Evolutionary conservation across 2,888 invertebrate genomes (phyloP).

Genomic region (Catonia carolina): DNA sequence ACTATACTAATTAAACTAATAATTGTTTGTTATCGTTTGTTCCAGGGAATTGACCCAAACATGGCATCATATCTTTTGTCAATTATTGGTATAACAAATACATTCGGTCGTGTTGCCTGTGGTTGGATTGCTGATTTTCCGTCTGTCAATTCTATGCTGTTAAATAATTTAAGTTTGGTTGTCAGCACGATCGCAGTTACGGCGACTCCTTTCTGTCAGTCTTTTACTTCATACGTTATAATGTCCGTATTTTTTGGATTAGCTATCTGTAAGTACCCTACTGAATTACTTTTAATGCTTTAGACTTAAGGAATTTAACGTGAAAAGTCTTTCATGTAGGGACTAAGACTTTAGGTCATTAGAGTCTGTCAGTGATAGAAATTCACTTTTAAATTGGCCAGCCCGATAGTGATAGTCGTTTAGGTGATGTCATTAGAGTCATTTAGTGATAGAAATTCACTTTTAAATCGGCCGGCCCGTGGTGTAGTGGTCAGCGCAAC

Average conservation of each 20-base stretch:
- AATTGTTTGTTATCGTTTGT: too few relatives aligned
- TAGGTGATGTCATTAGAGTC: too few relatives aligned
- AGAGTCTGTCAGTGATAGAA: too few relatives aligned
- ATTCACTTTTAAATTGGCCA: too few relatives aligned
- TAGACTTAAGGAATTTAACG: too few relatives aligned
- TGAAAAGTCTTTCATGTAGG: too few relatives aligned
- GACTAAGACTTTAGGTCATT: too few relatives aligned
- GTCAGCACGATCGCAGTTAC: slow-evolving; percentile 82
- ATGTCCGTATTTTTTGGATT: slow-evolving; percentile 87
- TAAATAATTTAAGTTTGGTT: slow-evolving; percentile 89
- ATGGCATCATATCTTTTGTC: slow-evolving; percentile 71
- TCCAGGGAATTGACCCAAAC: slow-evolving; percentile 61
- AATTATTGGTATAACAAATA: slow-evolving; percentile 90
- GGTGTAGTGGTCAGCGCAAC: too few relatives aligned
- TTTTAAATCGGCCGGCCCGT: too few relatives aligned
- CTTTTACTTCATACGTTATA: slow-evolving; percentile 67
- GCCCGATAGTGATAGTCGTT: too few relatives aligned
- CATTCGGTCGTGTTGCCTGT: slow-evolving; percentile 80
- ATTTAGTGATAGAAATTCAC: too few relatives aligned
- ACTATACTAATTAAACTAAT: too few relatives aligned
- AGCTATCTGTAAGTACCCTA: slow-evolving; percentile 75
- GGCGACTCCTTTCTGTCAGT: slow-evolving; percentile 73
- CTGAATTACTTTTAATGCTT: neutral
- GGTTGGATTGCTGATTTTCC: slow-evolving; percentile 90
- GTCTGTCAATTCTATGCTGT: slow-evolving; percentile 80